Conservation (phyloP, 2,888 invertebrate genomes). For the Nebria brevicollis region DNA sequence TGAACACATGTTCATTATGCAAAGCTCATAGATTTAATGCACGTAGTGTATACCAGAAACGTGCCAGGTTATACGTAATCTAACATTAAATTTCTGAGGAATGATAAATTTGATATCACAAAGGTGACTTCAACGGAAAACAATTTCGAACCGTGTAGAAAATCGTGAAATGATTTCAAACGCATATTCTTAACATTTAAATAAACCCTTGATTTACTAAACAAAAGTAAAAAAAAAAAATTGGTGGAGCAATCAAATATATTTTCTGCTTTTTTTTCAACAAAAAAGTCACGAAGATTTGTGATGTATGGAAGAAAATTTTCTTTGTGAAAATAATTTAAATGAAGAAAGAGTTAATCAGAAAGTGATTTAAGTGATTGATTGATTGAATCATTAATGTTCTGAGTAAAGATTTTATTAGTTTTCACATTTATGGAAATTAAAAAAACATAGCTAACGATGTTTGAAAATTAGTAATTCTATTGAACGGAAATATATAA, state of each 20-base stretch:
- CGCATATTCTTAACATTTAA: no score
- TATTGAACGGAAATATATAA: not conserved
- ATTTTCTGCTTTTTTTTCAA: not conserved
- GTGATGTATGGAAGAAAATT: no score
- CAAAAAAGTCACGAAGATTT: not conserved
- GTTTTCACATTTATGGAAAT: not conserved
- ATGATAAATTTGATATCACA: not conserved
- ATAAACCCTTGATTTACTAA: no score
- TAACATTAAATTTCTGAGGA: not conserved
- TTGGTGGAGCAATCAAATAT: no score
- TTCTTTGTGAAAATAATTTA: no score
- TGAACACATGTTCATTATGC: not conserved
- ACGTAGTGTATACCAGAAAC: not conserved
- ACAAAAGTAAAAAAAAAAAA: no score
- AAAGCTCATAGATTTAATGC: constrained; percentile 5
- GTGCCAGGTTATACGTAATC: constrained; percentile 13
- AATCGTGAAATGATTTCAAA: not conserved
- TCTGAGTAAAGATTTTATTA: not conserved
- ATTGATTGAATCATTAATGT: no score
- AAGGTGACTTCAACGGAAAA: not conserved
- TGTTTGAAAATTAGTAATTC: not conserved
- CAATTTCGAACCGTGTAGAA: not conserved
- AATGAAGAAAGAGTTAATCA: no score
- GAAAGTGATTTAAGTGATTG: no score
- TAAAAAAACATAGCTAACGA: not conserved